Conservation (phyloP, 30 jellyfish, hydroid and myxozoan genomes). For the Sanderia malayensis region DNA sequence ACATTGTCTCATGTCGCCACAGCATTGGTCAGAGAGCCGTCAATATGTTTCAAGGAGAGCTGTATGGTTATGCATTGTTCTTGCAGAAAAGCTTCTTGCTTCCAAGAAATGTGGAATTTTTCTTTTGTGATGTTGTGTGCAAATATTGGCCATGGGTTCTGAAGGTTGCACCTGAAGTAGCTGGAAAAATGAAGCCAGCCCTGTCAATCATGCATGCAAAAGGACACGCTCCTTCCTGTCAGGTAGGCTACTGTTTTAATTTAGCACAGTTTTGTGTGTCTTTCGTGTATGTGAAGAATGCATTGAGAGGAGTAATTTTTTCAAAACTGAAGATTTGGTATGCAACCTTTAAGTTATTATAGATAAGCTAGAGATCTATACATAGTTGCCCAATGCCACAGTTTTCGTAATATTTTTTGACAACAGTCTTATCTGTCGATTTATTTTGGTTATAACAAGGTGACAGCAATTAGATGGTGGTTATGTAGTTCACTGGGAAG, state of each 20-base stretch:
- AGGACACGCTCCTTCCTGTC: conserved; percentile 1
- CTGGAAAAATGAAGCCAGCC: not conserved
- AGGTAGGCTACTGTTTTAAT: not conserved
- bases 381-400: not conserved
- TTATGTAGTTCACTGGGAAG: not conserved
- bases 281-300: not conserved
- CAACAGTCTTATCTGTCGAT: not conserved
- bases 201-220: conserved; percentile 1
- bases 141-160: not conserved
- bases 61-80: not conserved
- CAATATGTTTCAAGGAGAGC: not conserved
- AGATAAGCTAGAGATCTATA: not conserved
- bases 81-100: not conserved
- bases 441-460: not conserved
- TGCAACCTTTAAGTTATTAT: not conserved
- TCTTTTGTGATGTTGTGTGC: conserved; percentile 1
- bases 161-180: conserved; percentile 2
- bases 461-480: not conserved
- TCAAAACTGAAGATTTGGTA: not conserved
- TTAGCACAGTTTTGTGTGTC: not conserved
- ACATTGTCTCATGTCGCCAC: conserved; percentile 2
- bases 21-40: conserved; percentile 1
- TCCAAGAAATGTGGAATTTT: not conserved
- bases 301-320: not conserved
- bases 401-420: not conserved